Conservation (phyloP, 1,140 invertebrate species). For the Drosophila asahinai region DNA sequence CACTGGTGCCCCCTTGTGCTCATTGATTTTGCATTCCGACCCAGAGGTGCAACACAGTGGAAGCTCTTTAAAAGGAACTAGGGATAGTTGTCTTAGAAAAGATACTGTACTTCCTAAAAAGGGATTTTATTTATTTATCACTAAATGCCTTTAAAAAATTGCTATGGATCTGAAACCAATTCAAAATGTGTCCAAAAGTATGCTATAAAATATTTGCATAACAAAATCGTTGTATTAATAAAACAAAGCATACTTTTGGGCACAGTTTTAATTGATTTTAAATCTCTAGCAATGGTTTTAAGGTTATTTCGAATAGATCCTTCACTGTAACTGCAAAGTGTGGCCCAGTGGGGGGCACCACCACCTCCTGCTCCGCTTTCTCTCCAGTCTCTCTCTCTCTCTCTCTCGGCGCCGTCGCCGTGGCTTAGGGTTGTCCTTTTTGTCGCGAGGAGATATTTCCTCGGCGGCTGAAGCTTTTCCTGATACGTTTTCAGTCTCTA, state of each 20-base stretch:
- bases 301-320: background rate
- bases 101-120: background rate
- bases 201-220: too few species aligned
- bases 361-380: background rate
- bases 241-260: background rate
- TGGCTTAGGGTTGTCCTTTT: slow-evolving; percentile 63
- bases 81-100: too few species aligned
- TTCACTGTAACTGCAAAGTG: slow-evolving; percentile 8
- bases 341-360: slow-evolving; percentile 11
- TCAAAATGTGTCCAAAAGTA: background rate
- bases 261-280: background rate
- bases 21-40: slow-evolving; percentile 52
- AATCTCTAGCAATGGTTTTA: background rate
- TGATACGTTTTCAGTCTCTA: slow-evolving; percentile 69
- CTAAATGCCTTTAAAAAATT: too few species aligned
- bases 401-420: slow-evolving; percentile 60
- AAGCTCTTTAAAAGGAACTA: background rate
- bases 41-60: slow-evolving; percentile 9
- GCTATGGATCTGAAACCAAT: too few species aligned
- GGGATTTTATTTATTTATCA: background rate
- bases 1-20: slow-evolving; percentile 9
- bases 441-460: slow-evolving; percentile 5
- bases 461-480: slow-evolving; percentile 51
- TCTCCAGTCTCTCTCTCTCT: slow-evolving; percentile 4
- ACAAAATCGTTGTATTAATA: background rate